Evolutionary conservation across 2,888 invertebrate species (phyloP), one percentile per base, ranked within the genome.

Genomic region (Drosophila tanythrix): DNA sequence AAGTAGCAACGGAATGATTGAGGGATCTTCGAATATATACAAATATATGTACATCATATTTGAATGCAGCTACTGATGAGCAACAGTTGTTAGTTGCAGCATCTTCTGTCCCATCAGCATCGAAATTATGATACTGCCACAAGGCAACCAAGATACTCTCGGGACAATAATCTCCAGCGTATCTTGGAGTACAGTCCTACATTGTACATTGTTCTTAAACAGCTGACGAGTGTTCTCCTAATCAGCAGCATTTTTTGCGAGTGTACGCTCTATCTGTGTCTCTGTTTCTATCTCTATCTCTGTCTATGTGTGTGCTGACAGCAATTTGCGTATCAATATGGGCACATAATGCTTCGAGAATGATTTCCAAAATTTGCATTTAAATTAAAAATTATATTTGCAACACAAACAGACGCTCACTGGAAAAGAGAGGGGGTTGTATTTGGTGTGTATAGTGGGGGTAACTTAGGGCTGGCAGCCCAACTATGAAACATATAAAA

Each of bases 291-390:
- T 40, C 64, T 65, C 57, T 66, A 73, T 52, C 25, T 59, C 33
- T 25, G 35, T 52, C 58, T 59, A 66, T 65, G 51, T 65, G 52
- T 84, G 82, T 64, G 87, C 90, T 87, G 90, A 90, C 90, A 87
- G 90, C 90, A 87, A 87, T 89, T 87, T 87, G 89, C 86, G 86
- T 86, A 86, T 90, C 90, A 90, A 86, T 86, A 86, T 86, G 86
- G 90, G 89, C 89, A 88, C 86, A 86, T 90, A 86, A 86, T 86
- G 90, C 90, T 90, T 86, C 87, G 90, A 86, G 90, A 86, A 90
- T 86, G 90, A 86, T 86, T 86, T 90, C 87, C 87, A 88, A 86
- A 86, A 90, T 86, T 86, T 86, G 90, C 86, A 86, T 86, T 90
- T 86, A 86, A 86, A 86, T 86, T 86, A 86, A 86, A 90, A 86